Evolutionary conservation across 2,888 invertebrate species (phyloP).

Genomic region (Lycocerus yunnanus): DNA sequence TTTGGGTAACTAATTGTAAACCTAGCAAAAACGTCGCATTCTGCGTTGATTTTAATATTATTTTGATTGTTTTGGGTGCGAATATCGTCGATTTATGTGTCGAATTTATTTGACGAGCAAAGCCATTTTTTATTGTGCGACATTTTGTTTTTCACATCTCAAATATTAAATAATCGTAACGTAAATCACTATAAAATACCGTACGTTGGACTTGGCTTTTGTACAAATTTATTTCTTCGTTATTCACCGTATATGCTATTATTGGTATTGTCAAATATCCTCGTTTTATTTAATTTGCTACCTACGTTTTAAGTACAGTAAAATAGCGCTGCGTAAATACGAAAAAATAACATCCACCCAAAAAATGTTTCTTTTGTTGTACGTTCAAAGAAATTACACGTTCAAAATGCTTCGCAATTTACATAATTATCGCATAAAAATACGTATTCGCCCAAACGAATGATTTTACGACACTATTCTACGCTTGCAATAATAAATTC

Average conservation of each 20-base stretch:
- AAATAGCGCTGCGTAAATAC: constrained; percentile 11
- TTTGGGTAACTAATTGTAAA: constrained; percentile 56
- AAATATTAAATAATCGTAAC: not conserved
- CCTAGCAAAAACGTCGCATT: constrained; percentile 52
- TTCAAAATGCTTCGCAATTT: constrained; percentile 29
- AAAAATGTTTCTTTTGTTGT: constrained; percentile 18
- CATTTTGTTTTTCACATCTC: constrained; percentile 44
- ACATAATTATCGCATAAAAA: constrained; percentile 40
- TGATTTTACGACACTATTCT: constrained; percentile 40
- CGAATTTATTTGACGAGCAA: constrained; percentile 41
- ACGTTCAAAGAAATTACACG: constrained; percentile 15
- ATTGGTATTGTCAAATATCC: not conserved
- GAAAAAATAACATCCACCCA: constrained; percentile 18
- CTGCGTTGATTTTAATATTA: constrained; percentile 49
- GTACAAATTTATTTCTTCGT: constrained; percentile 21
- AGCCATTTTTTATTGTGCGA: constrained; percentile 46
- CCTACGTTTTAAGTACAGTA: constrained; percentile 4
- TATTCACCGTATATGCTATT: constrained; percentile 9
- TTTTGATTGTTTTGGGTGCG: constrained; percentile 53
- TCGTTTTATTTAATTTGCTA: constrained; percentile 30
- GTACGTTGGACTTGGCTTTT: constrained; percentile 26
- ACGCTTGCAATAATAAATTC: constrained; percentile 51
- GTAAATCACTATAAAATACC: not conserved
- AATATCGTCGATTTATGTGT: constrained; percentile 50
- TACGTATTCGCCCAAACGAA: constrained; percentile 55